Evolutionary conservation across 2,113 vertebrate genomes (phyloP), one percentile per base, ranked within the genome.

Genomic region (Amia ocellicauda): DNA sequence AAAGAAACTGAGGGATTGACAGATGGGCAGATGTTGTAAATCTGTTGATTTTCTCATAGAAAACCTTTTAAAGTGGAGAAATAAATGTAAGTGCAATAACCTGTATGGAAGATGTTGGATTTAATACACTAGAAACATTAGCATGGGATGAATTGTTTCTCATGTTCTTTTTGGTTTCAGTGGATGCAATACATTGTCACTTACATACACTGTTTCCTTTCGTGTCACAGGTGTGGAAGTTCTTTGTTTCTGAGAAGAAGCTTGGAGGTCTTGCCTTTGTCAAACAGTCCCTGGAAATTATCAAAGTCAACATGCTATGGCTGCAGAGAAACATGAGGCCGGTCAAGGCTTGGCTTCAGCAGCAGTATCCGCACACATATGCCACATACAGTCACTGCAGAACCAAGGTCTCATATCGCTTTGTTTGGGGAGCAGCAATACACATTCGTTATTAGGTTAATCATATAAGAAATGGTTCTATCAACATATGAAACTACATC

Each of bases 291-390:
- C 45, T 72, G 28, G 58, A 69, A 50, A 43, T 62, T 17, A 63
- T 69, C 40, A 23, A 45, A 29, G 23, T 62, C n/a, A 68, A 72
- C 43, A 63, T 51, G 17, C 19, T 52, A 9, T 69, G 67, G 63
- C 54, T 69, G n/a, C 16, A 51, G 28, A 62, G 22, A 14, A 51
- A 69, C 27, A 61, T 29, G 28, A 31, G 45, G 23, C 36, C 22
- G 23, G 52, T 69, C 36, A 53, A 60, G 49, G 27, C 49, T 14
- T 67, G 69, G 69, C 54, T 59, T 24, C 52, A 42, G n/a, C 58
- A 67, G 20, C 28, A 50, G n/a, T 67, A 71, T n/a, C 19, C 40
- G 22, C 20, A 45, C 40, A 60, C 22, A 14, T 59, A 47, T 41
- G 31, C 24, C 23, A 5, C 47, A 20, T 59, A 31, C 10, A 41